phyloP scores from a whole-genome alignment of 2,113 vertebrate genomes.

The Dromaius novaehollandiae region DNA sequence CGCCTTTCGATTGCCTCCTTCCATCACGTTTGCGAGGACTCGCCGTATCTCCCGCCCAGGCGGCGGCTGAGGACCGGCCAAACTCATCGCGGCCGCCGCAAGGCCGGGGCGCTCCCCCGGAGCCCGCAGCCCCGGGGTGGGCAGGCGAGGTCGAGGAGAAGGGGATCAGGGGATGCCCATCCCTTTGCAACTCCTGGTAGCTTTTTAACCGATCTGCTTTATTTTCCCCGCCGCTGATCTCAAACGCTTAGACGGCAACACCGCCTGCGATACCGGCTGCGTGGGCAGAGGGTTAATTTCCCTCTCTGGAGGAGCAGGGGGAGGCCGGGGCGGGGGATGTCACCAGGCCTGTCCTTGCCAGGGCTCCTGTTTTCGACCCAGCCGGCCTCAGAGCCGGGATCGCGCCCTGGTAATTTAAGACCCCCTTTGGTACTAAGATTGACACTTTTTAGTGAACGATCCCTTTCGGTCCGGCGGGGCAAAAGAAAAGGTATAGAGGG shows the following conservation, averaged over 20 bases:
- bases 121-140: too few relatives aligned
- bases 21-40: too few relatives aligned
- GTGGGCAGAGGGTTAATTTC: neutral
- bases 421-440: neutral
- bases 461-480: neutral
- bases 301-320: neutral
- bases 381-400: neutral
- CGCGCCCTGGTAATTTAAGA: neutral
- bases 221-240: neutral
- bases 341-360: too few relatives aligned
- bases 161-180: neutral
- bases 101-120: neutral
- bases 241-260: neutral
- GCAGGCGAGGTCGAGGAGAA: fast-evolving
- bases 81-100: neutral
- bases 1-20: neutral
- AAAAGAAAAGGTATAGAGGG: neutral
- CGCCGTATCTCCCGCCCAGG: neutral
- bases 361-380: neutral
- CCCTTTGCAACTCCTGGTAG: too few relatives aligned
- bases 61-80: neutral
- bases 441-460: neutral
- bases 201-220: neutral
- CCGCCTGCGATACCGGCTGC: too few relatives aligned
- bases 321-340: too few relatives aligned